Evolutionary conservation across 2,888 invertebrate species (phyloP), one percentile per base, ranked within the genome.

Genomic region (Melieria picta): DNA sequence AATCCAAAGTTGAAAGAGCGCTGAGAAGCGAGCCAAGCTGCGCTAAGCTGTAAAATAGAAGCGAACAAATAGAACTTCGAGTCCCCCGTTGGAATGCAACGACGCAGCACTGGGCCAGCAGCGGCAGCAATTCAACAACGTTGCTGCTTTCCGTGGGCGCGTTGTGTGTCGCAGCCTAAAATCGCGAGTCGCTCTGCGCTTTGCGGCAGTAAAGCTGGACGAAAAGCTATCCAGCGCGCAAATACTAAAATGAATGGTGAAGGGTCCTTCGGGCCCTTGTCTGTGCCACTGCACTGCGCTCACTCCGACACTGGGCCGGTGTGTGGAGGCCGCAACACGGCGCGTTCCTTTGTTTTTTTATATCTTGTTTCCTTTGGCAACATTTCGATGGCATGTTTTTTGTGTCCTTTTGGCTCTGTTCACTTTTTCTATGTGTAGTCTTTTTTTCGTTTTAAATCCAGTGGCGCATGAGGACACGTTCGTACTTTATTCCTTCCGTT

Each of bases 381-480:
- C 45, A 55, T 62, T 69, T 62, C 47, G 16, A 47, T 30, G 43
- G 30, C 13, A 60, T 67, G 43, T 13, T 10, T 52, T 61, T 50
- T 67, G 42, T n/a, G 13, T n/a, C 52, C 13, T 55, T 65, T 70
- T 63, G 30, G 30, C 30, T 30, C 30, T 30, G 30, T 42, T 73
- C 58, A 42, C 55, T 58, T 74, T 65, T 65, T 62, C 63, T 70
- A 68, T 69, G 66, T 45, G 30, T 30, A 30, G 30, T 30, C 30
- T 30, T 30, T 2, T 65, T 74, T 64, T 48, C 66, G 65, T 66
- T 73, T 69, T 65, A 75, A 74, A 72, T 76, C 72, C 76, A 76
- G 74, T 75, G 75, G 76, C 74, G 77, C 75, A 74, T 72, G 72
- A 75, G 74, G 77, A 76, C 77, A 78, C 78, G 78, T 78, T 74